phyloP scores from a whole-genome alignment of 2,888 invertebrate genomes.

The Hymenopus coronatus region DNA sequence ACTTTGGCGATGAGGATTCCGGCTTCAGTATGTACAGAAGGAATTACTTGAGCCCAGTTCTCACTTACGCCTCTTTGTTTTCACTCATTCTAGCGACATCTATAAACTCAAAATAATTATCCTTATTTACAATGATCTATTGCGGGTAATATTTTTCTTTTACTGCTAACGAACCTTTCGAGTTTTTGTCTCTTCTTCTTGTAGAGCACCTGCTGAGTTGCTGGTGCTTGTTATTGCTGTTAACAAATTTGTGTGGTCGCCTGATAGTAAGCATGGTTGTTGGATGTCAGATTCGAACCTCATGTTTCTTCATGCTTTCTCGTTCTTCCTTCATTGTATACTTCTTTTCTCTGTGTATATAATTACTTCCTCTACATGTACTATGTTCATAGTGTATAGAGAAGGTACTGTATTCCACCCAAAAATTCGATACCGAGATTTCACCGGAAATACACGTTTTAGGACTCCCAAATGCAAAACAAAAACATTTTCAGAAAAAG shows the following conservation, averaged over 20 bases:
- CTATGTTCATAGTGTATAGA: too few species aligned
- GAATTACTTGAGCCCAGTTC: not conserved
- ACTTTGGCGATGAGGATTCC: not conserved
- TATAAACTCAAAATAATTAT: not conserved
- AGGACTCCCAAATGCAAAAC: too few species aligned
- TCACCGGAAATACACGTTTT: too few species aligned
- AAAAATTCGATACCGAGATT: too few species aligned
- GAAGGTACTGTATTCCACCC: too few species aligned
- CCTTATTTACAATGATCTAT: not conserved
- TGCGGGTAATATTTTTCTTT: not conserved
- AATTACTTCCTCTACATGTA: too few species aligned
- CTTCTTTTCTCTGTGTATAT: too few species aligned
- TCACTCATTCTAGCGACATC: not conserved
- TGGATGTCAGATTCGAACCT: not conserved
- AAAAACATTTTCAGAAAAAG: too few species aligned
- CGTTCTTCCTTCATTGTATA: too few species aligned
- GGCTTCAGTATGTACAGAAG: not conserved
- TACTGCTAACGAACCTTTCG: not conserved
- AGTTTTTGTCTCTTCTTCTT: not conserved
- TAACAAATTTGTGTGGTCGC: not conserved
- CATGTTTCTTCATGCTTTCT: too few species aligned
- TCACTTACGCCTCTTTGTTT: not conserved
- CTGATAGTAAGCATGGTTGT: not conserved
- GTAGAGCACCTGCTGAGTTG: not conserved
- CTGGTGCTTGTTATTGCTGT: not conserved